Evolutionary conservation across 2,797 vertebrate species (phyloP).

Genomic region (Poeciliopsis paucimaculata): DNA sequence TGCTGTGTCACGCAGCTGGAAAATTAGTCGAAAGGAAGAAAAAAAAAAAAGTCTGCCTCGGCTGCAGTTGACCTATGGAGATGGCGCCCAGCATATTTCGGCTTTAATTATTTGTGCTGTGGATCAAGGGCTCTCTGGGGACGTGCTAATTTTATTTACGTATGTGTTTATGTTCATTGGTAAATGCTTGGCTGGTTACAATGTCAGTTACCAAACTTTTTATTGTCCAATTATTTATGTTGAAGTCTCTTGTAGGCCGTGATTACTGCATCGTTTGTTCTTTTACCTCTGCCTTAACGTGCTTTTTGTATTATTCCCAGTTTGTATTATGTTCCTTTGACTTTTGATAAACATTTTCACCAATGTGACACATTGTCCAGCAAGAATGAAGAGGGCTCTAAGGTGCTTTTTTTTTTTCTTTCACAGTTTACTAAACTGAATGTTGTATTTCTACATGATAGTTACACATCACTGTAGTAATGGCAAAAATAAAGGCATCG

Average conservation of each 20-base stretch:
- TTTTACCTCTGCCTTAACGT: conserved; percentile 29
- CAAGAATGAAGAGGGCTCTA: conserved; percentile 4
- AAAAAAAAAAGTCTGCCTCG: conserved; percentile 11
- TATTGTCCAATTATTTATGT: conserved; percentile 59
- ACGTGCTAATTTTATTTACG: conserved; percentile 53
- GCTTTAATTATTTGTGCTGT: conserved; percentile 45
- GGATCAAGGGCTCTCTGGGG: conserved; percentile 52
- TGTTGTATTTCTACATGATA: conserved; percentile 47
- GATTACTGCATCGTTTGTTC: conserved; percentile 30
- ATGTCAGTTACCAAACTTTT: conserved; percentile 71
- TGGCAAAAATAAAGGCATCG: conserved; percentile 58
- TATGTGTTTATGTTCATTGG: conserved; percentile 72
- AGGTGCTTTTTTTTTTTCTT: conserved; percentile 13
- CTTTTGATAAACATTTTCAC: conserved; percentile 25
- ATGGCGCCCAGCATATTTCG: conserved; percentile 17
- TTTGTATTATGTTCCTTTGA: conserved; percentile 28
- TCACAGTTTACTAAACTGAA: conserved; percentile 22
- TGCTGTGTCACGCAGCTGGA: conserved; percentile 4
- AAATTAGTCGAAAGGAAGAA: conserved; percentile 29
- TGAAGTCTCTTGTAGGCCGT: conserved; percentile 55
- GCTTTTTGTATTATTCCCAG: conserved; percentile 48
- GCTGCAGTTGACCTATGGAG: conserved; percentile 43
- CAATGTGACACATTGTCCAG: conserved; percentile 26
- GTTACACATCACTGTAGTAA: conserved; percentile 32
- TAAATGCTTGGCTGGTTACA: conserved; percentile 80